A percentile compares a stretch with the other conserved stretches of the same genome.
Conservation (phyloP, 2,888 invertebrate genomes). For the Cataglyphis cursor region DNA sequence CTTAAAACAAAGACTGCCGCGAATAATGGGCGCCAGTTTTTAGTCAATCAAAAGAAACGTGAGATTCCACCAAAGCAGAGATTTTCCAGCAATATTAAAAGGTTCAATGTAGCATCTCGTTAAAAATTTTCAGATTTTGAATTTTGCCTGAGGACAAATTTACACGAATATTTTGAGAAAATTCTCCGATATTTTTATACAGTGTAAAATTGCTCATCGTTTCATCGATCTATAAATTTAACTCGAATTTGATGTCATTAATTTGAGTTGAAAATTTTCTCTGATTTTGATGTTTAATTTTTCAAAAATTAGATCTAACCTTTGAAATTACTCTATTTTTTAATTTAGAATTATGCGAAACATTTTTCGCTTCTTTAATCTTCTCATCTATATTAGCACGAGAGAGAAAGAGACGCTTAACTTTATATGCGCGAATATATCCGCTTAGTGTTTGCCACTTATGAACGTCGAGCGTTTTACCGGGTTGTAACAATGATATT, state of each 20-base stretch:
- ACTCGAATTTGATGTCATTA: not conserved
- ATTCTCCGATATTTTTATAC: not conserved
- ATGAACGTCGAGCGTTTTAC: conserved; percentile 8
- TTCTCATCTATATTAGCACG: not conserved
- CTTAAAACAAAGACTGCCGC: conserved; percentile 76
- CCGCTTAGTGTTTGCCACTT: conserved; percentile 45
- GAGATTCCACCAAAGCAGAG: not conserved
- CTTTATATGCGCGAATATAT: conserved; percentile 29
- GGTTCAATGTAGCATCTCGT: not conserved
- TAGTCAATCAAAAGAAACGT: conserved; percentile 69
- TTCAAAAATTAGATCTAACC: not conserved
- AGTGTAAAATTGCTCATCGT: not conserved
- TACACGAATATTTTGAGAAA: not conserved
- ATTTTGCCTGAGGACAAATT: not conserved
- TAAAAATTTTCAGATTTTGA: not conserved
- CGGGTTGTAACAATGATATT: conserved; percentile 37
- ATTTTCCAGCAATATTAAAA: not conserved
- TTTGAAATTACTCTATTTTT: conserved; percentile 5
- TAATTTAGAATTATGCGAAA: not conserved
- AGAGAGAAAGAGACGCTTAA: not conserved
- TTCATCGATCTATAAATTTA: conserved; percentile 3
- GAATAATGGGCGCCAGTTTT: conserved; percentile 72
- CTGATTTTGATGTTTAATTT: conserved; percentile 16
- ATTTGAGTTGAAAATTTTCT: not conserved
- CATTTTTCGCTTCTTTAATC: conserved; percentile 1